These are phyloP conservation scores for Eristalinus aeneus DNA, from an alignment of 2,888 invertebrate genomes.

Conservation along the genomic window DNA sequence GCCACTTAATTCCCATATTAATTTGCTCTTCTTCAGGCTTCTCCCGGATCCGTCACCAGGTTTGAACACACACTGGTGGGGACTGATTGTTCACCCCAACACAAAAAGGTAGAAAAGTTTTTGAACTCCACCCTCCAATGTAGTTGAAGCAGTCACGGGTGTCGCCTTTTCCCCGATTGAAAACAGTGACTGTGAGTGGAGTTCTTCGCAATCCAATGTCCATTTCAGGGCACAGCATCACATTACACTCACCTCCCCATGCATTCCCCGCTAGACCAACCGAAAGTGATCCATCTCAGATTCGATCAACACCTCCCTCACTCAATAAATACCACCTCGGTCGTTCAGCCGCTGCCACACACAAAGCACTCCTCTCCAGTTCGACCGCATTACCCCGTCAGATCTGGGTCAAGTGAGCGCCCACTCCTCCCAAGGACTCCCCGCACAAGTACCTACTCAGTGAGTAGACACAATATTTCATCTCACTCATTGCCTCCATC, in stretches of 20 bases:
- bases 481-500: conserved; percentile 49
- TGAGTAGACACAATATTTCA: conserved; percentile 53
- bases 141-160: too few species aligned
- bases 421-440: not conserved
- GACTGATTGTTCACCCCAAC: too few species aligned
- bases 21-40: too few species aligned
- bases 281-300: not conserved
- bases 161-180: too few species aligned
- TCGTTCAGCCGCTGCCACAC: not conserved
- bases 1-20: too few species aligned
- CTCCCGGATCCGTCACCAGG: too few species aligned
- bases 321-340: not conserved
- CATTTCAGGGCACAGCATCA: too few species aligned
- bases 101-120: too few species aligned
- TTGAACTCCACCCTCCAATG: too few species aligned
- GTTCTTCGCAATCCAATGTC: too few species aligned
- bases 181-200: too few species aligned
- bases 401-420: conserved; percentile 15
- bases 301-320: not conserved
- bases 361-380: conserved; percentile 7
- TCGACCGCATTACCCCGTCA: not conserved
- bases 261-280: not conserved
- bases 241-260: not conserved
- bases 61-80: too few species aligned
- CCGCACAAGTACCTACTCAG: not conserved